Evolutionary conservation across 2,888 invertebrate genomes (phyloP).

Genomic region (Lottia gigantea): DNA sequence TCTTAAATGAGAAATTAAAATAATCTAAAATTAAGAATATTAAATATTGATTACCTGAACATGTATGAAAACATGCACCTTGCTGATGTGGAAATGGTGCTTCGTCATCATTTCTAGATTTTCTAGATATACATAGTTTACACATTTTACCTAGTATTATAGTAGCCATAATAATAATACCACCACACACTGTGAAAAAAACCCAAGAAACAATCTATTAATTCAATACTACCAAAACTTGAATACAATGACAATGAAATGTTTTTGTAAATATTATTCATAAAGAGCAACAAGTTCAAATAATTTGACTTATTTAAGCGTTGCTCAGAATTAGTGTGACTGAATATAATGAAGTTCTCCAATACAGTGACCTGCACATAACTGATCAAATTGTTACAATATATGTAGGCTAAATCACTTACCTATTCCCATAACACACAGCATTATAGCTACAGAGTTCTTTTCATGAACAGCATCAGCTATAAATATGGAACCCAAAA

Average conservation of each 20-base stretch:
- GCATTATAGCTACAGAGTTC: conserved; percentile 58
- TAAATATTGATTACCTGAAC: conserved; percentile 46
- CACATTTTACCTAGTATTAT: conserved; percentile 53
- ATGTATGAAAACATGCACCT: conserved; percentile 55
- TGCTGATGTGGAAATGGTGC: conserved; percentile 28
- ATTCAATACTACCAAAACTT: no score
- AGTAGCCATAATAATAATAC: conserved; percentile 55
- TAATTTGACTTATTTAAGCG: no score
- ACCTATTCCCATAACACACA: conserved; percentile 64
- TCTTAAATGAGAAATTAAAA: no score
- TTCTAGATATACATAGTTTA: conserved; percentile 52
- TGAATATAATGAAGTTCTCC: no score
- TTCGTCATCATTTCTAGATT: conserved; percentile 25
- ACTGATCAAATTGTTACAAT: no score
- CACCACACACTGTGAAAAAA: conserved; percentile 54
- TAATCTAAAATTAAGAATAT: not conserved
- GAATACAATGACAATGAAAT: no score
- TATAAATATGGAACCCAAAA: conserved; percentile 56
- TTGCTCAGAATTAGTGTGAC: no score
- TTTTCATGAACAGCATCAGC: conserved; percentile 50
- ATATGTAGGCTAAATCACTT: conserved; percentile 10
- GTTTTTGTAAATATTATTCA: no score
- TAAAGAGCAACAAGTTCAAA: no score
- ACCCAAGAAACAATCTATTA: not conserved
- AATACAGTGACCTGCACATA: no score